Base-by-base conservation (phyloP, 2,888 invertebrate species). In the Clanis bilineata region DNA sequence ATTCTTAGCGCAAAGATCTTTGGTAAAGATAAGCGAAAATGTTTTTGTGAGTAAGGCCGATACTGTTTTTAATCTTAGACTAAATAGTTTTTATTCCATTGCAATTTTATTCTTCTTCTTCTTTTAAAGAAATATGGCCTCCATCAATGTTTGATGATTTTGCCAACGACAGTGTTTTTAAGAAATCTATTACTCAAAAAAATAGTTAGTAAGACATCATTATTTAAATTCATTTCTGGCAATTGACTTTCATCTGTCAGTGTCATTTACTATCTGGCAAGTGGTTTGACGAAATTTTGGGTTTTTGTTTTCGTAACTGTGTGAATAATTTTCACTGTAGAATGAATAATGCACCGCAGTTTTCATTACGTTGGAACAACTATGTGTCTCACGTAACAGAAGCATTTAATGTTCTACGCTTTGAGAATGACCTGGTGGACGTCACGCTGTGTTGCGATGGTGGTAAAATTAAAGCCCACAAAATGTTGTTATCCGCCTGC, bases 361-460 rank as follows among this genome's bases (percentile, higher is more conserved):
- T 96, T 88, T 96, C 96, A 67, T 91, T 97, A 71, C 95, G 96
- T 69, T 97, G 97, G 97, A 97, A 96, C 85, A 96, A 97, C 88
- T 96, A 97, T 83, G 94, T 96, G 79, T 94, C 94, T 76, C 95
- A 96, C 85, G 95, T 97, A 76, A 96, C 95, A 66, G 95, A 95
- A 83, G 96, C 96, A 47, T 95, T 97, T 78, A 96, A 96, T 83
- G 93, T 94, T 67, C 92, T 97, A 67, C 94, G 94, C 60, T 92
- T 93, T 68, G 93, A 94, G 74, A 94, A 94, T 84, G 95, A 94
- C 88, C 94, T 97, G 66, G 96, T 96, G 58, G 97, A 97, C 92
- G 97, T 97, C 58, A 97, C 97, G 63, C 89, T 97, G 66, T 96
- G 96, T 82, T 97, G 96, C 79, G 97, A 97, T 83, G 97, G 97